These are phyloP conservation scores for Nyctibius grandis DNA, from an alignment of 2,797 vertebrate genomes.

Conservation along the genomic window DNA sequence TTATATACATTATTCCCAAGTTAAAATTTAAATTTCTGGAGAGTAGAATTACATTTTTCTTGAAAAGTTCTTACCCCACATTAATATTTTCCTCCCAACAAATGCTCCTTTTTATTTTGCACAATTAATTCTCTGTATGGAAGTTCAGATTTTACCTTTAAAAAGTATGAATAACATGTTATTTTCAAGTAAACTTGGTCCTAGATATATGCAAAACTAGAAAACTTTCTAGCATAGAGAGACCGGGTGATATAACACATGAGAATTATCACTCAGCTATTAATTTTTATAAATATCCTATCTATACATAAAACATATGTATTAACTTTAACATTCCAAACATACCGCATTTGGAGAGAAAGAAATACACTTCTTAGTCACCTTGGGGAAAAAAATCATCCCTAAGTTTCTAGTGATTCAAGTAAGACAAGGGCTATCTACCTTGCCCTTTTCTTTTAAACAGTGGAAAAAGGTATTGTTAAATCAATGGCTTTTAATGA, in stretches of 20 bases:
- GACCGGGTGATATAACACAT: not conserved
- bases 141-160: not conserved
- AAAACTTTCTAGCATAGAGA: not conserved
- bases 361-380: not conserved
- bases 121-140: not conserved
- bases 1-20: not conserved
- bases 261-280: fast-evolving
- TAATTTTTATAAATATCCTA: not conserved
- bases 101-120: not conserved
- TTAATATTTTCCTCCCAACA: not conserved
- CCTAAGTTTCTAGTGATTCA: not conserved
- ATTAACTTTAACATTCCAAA: not conserved
- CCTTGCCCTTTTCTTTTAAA: not conserved
- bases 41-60: not conserved
- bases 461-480: not conserved
- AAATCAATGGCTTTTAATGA: not conserved
- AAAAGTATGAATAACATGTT: not conserved
- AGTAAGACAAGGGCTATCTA: not conserved
- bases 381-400: not conserved
- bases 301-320: not conserved
- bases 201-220: not conserved
- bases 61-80: not conserved
- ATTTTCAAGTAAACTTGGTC: not conserved
- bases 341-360: not conserved
- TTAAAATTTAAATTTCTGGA: not conserved